Conservation (phyloP, 2,888 invertebrate species). For the Xestia sexstrigata region DNA sequence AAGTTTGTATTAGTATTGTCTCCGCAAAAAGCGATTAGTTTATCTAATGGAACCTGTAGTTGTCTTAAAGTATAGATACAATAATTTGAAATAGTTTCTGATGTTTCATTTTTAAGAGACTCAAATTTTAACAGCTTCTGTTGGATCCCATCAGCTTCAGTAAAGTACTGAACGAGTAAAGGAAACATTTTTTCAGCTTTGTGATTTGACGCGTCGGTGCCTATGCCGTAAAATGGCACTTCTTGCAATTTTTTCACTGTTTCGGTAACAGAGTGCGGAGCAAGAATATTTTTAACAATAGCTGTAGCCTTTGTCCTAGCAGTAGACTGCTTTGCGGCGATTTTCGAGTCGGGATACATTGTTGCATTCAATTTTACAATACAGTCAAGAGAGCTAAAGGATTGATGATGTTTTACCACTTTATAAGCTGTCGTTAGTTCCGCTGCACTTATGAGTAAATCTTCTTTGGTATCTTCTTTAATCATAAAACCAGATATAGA, state of each 20-base stretch:
- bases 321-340: no score
- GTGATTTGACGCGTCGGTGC: slow-evolving; percentile 35
- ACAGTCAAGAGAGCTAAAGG: no score
- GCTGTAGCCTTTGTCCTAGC: no score
- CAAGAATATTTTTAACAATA: no score
- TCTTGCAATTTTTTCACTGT: slow-evolving; percentile 21
- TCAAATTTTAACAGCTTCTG: slow-evolving; percentile 31
- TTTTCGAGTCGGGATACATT: no score
- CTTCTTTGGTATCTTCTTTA: no score
- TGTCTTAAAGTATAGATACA: slow-evolving; percentile 37
- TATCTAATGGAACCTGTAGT: slow-evolving; percentile 33
- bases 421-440: no score
- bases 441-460: no score
- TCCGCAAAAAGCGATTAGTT: slow-evolving; percentile 35
- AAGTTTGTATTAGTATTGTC: slow-evolving; percentile 21
- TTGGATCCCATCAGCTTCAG: slow-evolving; percentile 40
- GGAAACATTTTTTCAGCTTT: slow-evolving; percentile 37
- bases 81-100: slow-evolving; percentile 34
- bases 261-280: neutral
- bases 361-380: no score
- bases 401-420: no score
- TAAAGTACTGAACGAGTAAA: slow-evolving; percentile 42
- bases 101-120: slow-evolving; percentile 36
- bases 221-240: slow-evolving; percentile 29
- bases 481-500: no score